Evolutionary conservation across 2,797 vertebrate genomes (phyloP), one percentile per base, ranked within the genome.

Genomic region (Australoheros facetus): DNA sequence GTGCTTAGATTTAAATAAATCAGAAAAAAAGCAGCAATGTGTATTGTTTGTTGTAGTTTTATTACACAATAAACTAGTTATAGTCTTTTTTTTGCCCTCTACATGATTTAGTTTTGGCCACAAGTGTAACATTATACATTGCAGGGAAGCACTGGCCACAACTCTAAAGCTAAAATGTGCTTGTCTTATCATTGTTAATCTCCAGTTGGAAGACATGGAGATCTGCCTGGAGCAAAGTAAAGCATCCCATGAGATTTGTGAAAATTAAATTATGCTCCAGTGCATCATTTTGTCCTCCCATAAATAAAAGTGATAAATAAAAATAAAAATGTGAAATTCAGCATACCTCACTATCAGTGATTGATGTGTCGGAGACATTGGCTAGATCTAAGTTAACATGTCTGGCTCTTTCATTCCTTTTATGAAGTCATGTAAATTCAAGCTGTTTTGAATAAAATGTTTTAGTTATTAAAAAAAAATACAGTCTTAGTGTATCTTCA

Each of bases 251-350:
- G 62, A 60, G 79, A 77, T 75, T 37, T 77, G 56, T 75, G 51
- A 32, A 56, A 76, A 73, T 76, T 6, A 79, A 83, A 83, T 73
- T 71, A 51, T 32, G 34, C 82, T 53, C 14, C 23, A 12, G 55
- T 56, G 30, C 45, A 28, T 60, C 73, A 56, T 75, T 53, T 12
- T 14, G 10, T 64, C 70, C 26, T 75, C 30, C 51, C 42, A 51
- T 51, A 30, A 69, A 42, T 30, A 69, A 69, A 69, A 69, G 66
- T 16, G 42, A 81, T 73, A 54, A 79, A 73, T 80, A 56, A 81
- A 37, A 82, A 66, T 37, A 23, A 28, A 54, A 16, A 21, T 54
- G 53, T 74, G 48, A 48, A 76, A 79, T 37, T 55, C 53, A 54
- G 57, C 54, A 58, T 60, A 11, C 17, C 51, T 76, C 56, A 37